Conservation (phyloP, 2,113 vertebrate genomes). For the Piaya cayana region DNA sequence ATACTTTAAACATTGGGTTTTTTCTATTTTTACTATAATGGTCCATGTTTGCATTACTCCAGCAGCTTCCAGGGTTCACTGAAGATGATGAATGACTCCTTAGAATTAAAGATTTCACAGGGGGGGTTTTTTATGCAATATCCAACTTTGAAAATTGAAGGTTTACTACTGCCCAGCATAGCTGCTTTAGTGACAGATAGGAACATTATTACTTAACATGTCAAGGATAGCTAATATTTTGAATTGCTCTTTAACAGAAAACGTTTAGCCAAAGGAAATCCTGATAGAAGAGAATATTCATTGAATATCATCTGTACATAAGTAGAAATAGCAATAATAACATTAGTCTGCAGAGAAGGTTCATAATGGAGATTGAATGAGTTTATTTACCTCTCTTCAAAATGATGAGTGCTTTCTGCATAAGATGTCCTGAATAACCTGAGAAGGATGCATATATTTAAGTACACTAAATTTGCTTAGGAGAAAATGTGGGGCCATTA, state of each 20-base stretch:
- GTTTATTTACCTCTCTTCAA: conserved; percentile 1
- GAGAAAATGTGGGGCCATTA: background rate
- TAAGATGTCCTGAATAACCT: background rate
- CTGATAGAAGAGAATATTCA: background rate
- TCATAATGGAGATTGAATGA: background rate
- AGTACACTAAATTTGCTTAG: background rate
- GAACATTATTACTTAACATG: background rate
- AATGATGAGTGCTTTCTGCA: background rate
- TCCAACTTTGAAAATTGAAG: background rate
- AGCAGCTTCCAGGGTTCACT: background rate
- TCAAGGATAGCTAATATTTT: background rate
- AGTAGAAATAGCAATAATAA: background rate
- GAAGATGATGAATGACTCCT: background rate
- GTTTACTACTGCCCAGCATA: background rate
- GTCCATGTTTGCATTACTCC: background rate
- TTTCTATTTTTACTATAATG: background rate
- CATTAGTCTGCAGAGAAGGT: background rate
- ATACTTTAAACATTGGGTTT: background rate
- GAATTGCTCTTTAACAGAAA: background rate
- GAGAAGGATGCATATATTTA: background rate
- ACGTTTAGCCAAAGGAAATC: conserved; percentile 14
- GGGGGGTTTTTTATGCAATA: background rate
- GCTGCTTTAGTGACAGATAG: background rate
- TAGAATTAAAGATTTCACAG: background rate
- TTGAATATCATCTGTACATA: background rate